These are phyloP conservation scores for Spea bombifrons DNA, from an alignment of 2,113 vertebrate genomes.

Conservation along the genomic window DNA sequence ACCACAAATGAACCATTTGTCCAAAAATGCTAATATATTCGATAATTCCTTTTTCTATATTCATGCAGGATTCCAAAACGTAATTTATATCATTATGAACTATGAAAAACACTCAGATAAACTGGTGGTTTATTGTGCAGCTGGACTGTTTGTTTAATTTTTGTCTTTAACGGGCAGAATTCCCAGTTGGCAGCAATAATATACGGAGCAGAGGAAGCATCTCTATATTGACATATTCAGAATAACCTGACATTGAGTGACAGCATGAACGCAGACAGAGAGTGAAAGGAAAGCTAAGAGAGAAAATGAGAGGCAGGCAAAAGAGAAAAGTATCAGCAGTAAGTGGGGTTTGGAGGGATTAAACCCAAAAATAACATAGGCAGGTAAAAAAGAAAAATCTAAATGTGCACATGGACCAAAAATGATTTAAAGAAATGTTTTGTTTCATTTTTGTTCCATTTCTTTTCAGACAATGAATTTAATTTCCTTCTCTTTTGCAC, in stretches of 20 bases:
- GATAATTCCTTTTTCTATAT: not conserved
- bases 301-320: not conserved
- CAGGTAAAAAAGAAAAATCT: no score
- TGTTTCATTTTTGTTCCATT: no score
- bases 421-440: no score
- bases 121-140: conserved; percentile 14
- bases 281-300: not conserved
- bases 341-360: no score
- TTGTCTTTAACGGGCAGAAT: conserved; percentile 29
- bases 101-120: not conserved
- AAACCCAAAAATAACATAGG: no score
- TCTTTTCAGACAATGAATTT: no score
- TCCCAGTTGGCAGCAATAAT: conserved; percentile 36
- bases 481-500: no score
- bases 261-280: not conserved
- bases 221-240: conserved; percentile 36
- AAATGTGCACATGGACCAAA: no score
- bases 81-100: conserved; percentile 26
- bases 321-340: no score
- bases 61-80: conserved; percentile 24
- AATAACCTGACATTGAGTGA: conserved; percentile 41
- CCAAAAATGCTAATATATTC: not conserved
- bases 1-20: not conserved
- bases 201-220: conserved; percentile 18
- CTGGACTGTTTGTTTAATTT: conserved; percentile 41